Conservation (phyloP, 2,888 invertebrate genomes). For the Catocala sponsa region DNA sequence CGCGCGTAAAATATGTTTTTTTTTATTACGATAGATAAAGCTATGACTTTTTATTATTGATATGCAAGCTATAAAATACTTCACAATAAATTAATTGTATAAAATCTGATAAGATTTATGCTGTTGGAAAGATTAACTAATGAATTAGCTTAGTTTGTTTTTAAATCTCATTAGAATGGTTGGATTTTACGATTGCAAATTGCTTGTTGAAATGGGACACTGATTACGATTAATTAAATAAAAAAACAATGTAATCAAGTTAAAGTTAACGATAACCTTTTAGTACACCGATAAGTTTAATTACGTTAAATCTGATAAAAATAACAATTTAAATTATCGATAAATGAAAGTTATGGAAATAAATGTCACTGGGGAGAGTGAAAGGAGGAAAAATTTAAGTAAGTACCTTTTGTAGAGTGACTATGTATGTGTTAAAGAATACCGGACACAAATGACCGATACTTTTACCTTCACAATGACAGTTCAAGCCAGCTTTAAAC, state of each 20-base stretch:
- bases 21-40: too few species aligned
- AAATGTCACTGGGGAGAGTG: background rate
- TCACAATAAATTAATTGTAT: too few species aligned
- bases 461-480: slow-evolving; percentile 11
- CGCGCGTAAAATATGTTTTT: background rate
- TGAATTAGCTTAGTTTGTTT: slow-evolving; percentile 8
- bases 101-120: too few species aligned
- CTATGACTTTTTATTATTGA: too few species aligned
- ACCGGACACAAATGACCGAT: background rate
- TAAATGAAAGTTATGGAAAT: slow-evolving; percentile 35
- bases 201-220: slow-evolving; percentile 29
- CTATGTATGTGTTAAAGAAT: background rate
- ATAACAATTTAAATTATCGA: slow-evolving; percentile 36
- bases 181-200: slow-evolving; percentile 30
- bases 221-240: slow-evolving; percentile 51
- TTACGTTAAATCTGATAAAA: slow-evolving; percentile 47
- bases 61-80: too few species aligned
- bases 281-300: slow-evolving; percentile 47
- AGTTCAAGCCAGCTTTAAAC: slow-evolving; percentile 40
- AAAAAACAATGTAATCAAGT: slow-evolving; percentile 56
- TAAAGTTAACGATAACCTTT: slow-evolving; percentile 71
- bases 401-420: too few species aligned
- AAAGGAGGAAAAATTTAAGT: background rate
- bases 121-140: too few species aligned
- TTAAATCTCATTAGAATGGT: slow-evolving; percentile 43